Evolutionary conservation across 2,888 invertebrate species (phyloP).

Genomic region (Adela reaumurella): DNA sequence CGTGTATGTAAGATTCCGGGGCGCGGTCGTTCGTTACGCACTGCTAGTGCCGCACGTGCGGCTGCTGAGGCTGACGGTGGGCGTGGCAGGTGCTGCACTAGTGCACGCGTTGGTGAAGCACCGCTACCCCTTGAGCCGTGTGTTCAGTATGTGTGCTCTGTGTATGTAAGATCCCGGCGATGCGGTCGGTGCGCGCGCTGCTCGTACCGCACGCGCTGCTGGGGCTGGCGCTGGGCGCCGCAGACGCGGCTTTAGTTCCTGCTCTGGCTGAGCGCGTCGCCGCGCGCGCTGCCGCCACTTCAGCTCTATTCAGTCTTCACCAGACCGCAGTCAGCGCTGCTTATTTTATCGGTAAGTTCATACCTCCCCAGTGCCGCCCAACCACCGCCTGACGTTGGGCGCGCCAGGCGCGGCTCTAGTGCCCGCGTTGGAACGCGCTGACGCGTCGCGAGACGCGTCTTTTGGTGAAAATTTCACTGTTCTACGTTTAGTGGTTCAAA

Average conservation of each 20-base stretch:
- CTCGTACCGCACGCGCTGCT: conserved; percentile 36
- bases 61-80: conserved; percentile 36
- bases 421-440: conserved; percentile 34
- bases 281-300: conserved; percentile 22
- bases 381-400: conserved; percentile 26
- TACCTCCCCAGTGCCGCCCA: too few relatives aligned
- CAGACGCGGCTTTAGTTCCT: conserved; percentile 42
- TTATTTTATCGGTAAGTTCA: conserved; percentile 31
- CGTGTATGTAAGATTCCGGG: conserved; percentile 17
- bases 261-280: conserved; percentile 24
- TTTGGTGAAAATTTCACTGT: too few relatives aligned
- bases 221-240: conserved; percentile 34
- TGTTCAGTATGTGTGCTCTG: conserved; percentile 13
- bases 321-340: conserved; percentile 38
- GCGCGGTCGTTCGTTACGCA: conserved; percentile 13
- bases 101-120: conserved; percentile 33
- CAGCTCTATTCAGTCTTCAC: conserved; percentile 38
- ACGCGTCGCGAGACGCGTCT: too few relatives aligned
- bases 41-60: conserved; percentile 31
- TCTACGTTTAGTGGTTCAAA: too few relatives aligned
- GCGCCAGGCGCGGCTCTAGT: conserved; percentile 41
- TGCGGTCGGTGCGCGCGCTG: conserved; percentile 14
- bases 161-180: conserved; percentile 19
- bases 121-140: conserved; percentile 37
- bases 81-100: conserved; percentile 38